Base-by-base conservation (phyloP, 2,797 vertebrate species). In the Pseudotriccus pelzelni region DNA sequence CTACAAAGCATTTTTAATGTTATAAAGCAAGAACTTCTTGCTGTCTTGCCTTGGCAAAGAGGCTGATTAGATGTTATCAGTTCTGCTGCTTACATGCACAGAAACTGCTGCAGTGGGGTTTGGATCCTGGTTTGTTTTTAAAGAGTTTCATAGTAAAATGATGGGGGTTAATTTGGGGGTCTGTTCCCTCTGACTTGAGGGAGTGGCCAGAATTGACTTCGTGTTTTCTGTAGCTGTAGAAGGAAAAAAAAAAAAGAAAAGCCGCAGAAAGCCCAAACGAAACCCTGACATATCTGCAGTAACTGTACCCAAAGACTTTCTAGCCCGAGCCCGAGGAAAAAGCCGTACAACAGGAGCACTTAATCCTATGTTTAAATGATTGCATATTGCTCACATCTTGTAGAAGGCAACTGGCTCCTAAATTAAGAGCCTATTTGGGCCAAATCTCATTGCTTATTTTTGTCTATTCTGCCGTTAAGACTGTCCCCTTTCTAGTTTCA, bases 1-100 rank as follows among this genome's bases (percentile, higher is more conserved):
- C 96, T 97, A 97, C 95, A 95, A 96, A 96, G 95, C 92, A 81
- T 93, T 94, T 97, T 96, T 96, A 91, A 96, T 96, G 87, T 91
- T 96, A 94, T 97, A 96, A 95, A 95, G 91, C 94, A 94, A 96
- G 92, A 97, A 96, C 81, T 97, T 95, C 93, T 96, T 91, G 95
- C 93, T 89, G 79, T 93, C 94, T 96, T 95, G 93, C 77, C 94
- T 93, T 96, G 95, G 94, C 93, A 96, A 87, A 90, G 91, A 94
- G 41, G 44, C 52, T 84, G 94, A 95, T 95, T 93, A 97, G 97
- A 97, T 97, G 64, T 87, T 96, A 97, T 97, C 97, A 88, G 86
- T 80, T 95, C 81, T 90, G 60, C 72, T 92, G 85, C 96, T 96
- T 95, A 95, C 82, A 93, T n/a, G 55, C 56, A 96, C 70, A 94